Base-by-base conservation (phyloP, 2,888 invertebrate species). In the Epinotia brunnichana region DNA sequence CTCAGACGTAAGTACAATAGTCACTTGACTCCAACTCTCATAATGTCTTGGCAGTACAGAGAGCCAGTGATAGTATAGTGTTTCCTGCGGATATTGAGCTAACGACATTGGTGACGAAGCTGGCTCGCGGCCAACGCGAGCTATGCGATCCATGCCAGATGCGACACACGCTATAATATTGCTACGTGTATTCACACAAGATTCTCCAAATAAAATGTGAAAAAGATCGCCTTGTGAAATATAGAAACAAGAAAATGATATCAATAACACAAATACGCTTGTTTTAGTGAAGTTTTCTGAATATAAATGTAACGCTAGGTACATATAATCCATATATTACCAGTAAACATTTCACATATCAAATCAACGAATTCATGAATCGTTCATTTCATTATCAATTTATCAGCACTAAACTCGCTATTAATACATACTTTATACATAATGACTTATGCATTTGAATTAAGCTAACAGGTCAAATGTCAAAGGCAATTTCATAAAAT, bases 61-160 rank as follows among this genome's bases (percentile, higher is more conserved):
- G 35, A 54, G 66, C 29, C 44, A 35, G 54, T 72, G 71, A 72
- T 72, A 72, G 71, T 17, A 57, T 64, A 66, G 59, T 71, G 44
- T 71, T 72, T 72, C 72, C 72, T 72, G 67, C 72, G 72, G 72
- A 72, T 72, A 48, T 54, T 48, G 67, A 48, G 67, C 67, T 72
- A 72, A 72, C 72, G 72, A 68, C 72, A 51, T 61, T 66, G 67
- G 67, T 56, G 72, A 41, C 71, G 67, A 72, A 44, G 61, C 64
- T 64, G 64, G 67, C 61, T 56, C 67, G 61, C 56, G 15, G 48
- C 54, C 56, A 44, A 67, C 54, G 64, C 53, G 41, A 29, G 71
- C 71, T 35, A 67, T 71, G 66, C 66, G 60, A 67, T 71, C 60
- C 67, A 62, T 62, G 72, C 67, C 70, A 66, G 59, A 64, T 70